Conservation (phyloP, 2,113 vertebrate genomes). For the Chaetops frenatus region DNA sequence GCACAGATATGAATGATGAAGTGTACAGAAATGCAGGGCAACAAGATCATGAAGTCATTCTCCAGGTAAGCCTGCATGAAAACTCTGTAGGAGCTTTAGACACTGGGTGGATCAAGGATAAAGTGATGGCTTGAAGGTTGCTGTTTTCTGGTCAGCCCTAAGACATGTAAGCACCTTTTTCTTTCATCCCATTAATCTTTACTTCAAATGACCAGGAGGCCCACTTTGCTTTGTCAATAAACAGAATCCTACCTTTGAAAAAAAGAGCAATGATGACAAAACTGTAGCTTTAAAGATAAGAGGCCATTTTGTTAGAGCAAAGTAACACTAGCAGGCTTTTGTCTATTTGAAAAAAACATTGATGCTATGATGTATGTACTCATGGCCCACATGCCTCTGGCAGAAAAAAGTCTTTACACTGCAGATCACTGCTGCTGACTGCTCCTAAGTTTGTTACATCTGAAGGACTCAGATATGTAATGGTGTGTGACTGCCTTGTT, state of each 20-base stretch:
- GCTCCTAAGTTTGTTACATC: background rate
- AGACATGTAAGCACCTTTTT: background rate
- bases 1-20: background rate
- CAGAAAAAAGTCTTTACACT: background rate
- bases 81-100: background rate
- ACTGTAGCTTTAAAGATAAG: background rate
- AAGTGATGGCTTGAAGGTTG: background rate
- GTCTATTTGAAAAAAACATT: background rate
- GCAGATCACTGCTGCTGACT: background rate
- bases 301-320: rapidly evolving
- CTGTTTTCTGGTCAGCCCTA: background rate
- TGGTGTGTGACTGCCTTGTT: background rate
- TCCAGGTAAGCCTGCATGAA: background rate
- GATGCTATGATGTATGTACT: background rate
- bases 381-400: background rate
- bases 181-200: background rate
- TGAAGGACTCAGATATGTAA: background rate
- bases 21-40: background rate
- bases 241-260: background rate
- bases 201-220: background rate
- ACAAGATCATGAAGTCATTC: background rate
- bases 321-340: background rate
- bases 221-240: background rate
- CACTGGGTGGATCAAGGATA: background rate
- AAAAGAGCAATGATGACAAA: background rate